phyloP scores from a whole-genome alignment of 2,797 vertebrate species.

The Ateles fusciceps region DNA sequence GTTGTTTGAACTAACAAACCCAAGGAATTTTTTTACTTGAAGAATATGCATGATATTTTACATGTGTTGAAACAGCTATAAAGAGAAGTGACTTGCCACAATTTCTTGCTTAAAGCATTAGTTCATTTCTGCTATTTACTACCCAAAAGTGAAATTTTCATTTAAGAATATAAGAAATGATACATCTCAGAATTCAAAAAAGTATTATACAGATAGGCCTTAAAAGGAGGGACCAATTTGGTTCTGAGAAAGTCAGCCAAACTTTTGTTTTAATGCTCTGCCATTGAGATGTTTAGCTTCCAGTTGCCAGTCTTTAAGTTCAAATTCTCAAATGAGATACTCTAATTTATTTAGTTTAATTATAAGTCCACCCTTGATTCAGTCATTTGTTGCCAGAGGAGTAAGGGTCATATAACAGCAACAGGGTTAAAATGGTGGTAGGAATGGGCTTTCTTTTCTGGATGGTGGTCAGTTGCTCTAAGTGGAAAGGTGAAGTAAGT shows the following conservation, averaged over 20 bases:
- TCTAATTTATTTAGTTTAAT: neutral
- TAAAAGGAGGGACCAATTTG: neutral
- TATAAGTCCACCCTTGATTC: neutral
- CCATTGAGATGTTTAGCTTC: neutral
- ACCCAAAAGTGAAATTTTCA: neutral
- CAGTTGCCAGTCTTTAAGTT: neutral
- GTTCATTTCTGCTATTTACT: constrained; percentile 32
- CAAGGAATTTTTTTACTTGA: neutral
- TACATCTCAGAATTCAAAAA: constrained; percentile 5
- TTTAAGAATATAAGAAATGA: neutral
- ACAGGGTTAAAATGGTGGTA: neutral
- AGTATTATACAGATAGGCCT: neutral
- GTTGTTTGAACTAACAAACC: neutral
- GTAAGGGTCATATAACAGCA: neutral
- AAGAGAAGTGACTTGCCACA: neutral
- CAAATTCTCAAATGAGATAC: neutral
- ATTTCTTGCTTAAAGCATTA: constrained; percentile 13
- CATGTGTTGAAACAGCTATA: neutral
- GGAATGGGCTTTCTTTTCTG: neutral
- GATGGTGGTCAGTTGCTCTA: neutral
- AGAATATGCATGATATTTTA: constrained; percentile 24
- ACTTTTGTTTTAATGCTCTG: neutral
- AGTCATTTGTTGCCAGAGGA: neutral
- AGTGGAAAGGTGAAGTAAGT: neutral
- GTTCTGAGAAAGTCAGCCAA: neutral